Base-by-base conservation (phyloP, 2,797 vertebrate genomes). In the Chelon auratus region DNA sequence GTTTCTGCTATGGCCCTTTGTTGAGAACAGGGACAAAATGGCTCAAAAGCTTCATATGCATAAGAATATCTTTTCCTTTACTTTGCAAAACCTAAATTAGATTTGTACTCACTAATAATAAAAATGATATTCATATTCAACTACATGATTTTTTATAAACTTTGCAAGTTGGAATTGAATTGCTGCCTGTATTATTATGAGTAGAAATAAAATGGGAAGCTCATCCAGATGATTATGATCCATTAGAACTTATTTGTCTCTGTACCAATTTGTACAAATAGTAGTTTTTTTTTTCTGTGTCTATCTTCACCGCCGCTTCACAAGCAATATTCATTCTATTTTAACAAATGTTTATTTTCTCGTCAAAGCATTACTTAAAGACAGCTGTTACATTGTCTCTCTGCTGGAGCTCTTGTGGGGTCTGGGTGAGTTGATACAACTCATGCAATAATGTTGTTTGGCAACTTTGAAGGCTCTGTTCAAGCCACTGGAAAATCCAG, bases 161-260 rank as follows among this genome's bases (percentile, higher is more conserved):
- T 47, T 2, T 26, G 24, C 2, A 26, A 55, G 37, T 48, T 22
- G 26, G 10, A 45, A 57, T 24, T 57, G 7, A 67, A 57, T 45
- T 20, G 14, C n/a, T 62, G 24, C 6, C 57, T 57, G 59, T 43
- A 68, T 39, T 62, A 50, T 51, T 24, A n/a, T 42, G 24, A 61
- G 17, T 45, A 17, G 15, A 45, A 0, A n/a, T 30, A n/a, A 17
- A 43, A 43, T 43, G 14, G 4, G 4, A 51, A 57, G 5, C 54
- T 42, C 55, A 77, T 63, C 53, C 33, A 65, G 52, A n/a, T 33
- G 36, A 47, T 13, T 47, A 53, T 54, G 22, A 22, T 5, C 18
- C 45, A 57, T 52, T 36, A 43, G 18, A 52, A 52, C 8, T 15
- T 18, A 20, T 62, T 51, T 56, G 17, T n/a, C 24, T 26, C 26